Percentiles rank a stretch among this genome's conserved stretches.
Evolutionary conservation across 2,888 invertebrate genomes (phyloP).

Genomic region (Thera britannica): DNA sequence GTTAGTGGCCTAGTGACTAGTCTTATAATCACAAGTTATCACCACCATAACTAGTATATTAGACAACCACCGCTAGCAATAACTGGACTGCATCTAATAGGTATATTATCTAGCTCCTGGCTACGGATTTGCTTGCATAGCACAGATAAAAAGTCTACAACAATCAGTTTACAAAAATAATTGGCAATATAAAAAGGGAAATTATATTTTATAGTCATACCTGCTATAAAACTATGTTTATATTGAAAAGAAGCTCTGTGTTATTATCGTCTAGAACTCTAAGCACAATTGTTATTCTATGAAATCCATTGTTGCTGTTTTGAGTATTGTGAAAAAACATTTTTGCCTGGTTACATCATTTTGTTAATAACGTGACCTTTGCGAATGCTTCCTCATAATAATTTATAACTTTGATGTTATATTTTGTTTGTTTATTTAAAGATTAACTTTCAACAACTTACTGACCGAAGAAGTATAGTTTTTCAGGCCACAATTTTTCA

Average conservation of each 20-base stretch:
- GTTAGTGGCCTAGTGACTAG: slow-evolving; percentile 59
- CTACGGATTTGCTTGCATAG: too few relatives aligned
- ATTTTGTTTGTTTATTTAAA: slow-evolving; percentile 4
- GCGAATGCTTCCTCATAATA: slow-evolving; percentile 33
- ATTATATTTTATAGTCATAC: too few relatives aligned
- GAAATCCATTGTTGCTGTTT: slow-evolving; percentile 32
- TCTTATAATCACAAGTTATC: slow-evolving; percentile 48
- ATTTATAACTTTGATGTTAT: slow-evolving; percentile 2
- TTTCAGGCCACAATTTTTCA: too few relatives aligned
- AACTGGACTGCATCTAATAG: slow-evolving; percentile 40
- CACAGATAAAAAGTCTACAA: too few relatives aligned
- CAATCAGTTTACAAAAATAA: too few relatives aligned
- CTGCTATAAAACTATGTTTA: too few relatives aligned
- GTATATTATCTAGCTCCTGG: background rate
- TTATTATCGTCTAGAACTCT: slow-evolving; percentile 19
- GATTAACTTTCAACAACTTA: background rate
- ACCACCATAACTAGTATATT: slow-evolving; percentile 18
- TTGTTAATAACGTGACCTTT: slow-evolving; percentile 40
- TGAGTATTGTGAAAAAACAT: slow-evolving; percentile 28
- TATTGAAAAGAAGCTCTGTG: background rate
- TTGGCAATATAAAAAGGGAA: too few relatives aligned
- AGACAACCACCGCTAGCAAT: slow-evolving; percentile 39
- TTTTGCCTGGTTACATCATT: slow-evolving; percentile 39
- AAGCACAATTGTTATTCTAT: slow-evolving; percentile 29
- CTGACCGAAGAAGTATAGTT: too few relatives aligned